Evolutionary conservation across 64 coral and sea anemone genomes (phyloP).

Genomic region (Hydrozoanthus tunicans): DNA sequence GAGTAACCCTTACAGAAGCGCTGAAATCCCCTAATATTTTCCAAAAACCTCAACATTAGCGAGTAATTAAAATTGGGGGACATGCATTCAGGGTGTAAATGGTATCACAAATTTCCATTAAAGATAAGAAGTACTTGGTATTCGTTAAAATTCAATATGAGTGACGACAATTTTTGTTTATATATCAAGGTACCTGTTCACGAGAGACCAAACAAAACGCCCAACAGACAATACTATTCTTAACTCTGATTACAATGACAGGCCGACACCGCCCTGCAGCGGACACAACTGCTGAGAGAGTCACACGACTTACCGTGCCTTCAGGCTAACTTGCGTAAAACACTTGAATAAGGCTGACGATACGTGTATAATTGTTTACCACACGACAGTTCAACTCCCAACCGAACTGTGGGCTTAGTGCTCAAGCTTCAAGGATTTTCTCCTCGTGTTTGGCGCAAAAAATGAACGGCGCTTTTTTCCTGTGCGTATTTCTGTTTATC

Average conservation of each 20-base stretch:
- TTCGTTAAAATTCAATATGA: not conserved
- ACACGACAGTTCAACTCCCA: not conserved
- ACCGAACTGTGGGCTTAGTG: not conserved
- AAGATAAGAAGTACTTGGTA: not conserved
- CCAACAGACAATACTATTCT: not conserved
- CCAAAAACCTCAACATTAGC: no score
- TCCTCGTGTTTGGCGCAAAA: not conserved
- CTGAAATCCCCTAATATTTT: no score
- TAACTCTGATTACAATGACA: not conserved
- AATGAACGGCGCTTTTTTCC: not conserved
- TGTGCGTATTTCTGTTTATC: not conserved
- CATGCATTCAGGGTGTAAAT: no score
- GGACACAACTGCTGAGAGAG: not conserved
- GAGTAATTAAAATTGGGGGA: no score
- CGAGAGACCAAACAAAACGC: not conserved
- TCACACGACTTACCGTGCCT: not conserved
- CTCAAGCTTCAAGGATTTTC: not conserved
- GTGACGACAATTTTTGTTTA: not conserved
- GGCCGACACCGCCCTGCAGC: not conserved
- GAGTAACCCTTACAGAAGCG: no score
- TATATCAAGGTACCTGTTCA: not conserved
- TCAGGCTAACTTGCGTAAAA: not conserved
- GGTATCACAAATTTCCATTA: not conserved
- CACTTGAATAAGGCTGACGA: not conserved
- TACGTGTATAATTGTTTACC: not conserved